Conservation (phyloP, 2,113 vertebrate species). For the Cololabis saira region DNA sequence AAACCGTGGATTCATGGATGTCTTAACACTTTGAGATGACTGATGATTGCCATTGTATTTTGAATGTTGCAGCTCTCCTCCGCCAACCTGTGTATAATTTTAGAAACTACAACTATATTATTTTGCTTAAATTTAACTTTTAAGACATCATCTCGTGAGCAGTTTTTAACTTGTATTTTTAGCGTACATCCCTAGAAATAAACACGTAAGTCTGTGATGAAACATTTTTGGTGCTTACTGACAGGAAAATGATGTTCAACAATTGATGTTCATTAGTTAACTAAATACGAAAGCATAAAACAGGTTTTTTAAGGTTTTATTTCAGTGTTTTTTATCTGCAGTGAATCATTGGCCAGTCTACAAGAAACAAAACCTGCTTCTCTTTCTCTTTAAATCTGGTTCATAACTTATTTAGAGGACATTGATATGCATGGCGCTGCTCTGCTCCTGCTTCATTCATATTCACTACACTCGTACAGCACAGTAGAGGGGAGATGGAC, state of each 20-base stretch:
- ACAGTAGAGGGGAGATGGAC: slow-evolving; percentile 2
- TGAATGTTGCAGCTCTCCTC: too few species aligned
- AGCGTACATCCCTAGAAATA: too few species aligned
- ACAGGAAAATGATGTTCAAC: background rate
- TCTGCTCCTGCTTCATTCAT: slow-evolving; percentile 44
- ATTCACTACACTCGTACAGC: slow-evolving; percentile 36
- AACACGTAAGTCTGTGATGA: too few species aligned
- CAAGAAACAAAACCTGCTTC: slow-evolving; percentile 18
- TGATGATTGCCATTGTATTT: too few species aligned
- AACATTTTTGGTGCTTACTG: too few species aligned
- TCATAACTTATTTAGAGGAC: slow-evolving; percentile 63
- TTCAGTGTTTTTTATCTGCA: slow-evolving; percentile 9
- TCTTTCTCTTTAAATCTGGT: slow-evolving; percentile 54
- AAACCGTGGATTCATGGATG: too few species aligned
- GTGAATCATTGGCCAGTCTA: slow-evolving; percentile 19
- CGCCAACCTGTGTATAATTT: too few species aligned
- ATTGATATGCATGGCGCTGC: slow-evolving; percentile 57
- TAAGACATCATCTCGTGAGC: too few species aligned
- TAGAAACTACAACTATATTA: too few species aligned
- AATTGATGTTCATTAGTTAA: background rate
- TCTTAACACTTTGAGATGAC: too few species aligned
- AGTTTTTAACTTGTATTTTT: too few species aligned
- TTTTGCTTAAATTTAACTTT: too few species aligned
- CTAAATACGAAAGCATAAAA: background rate
- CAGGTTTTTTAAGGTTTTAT: background rate